A percentile compares a stretch with the other conserved stretches of the same genome.
Conservation (phyloP, 1,140 invertebrate genomes). For the Dendrolimus kikuchii region DNA sequence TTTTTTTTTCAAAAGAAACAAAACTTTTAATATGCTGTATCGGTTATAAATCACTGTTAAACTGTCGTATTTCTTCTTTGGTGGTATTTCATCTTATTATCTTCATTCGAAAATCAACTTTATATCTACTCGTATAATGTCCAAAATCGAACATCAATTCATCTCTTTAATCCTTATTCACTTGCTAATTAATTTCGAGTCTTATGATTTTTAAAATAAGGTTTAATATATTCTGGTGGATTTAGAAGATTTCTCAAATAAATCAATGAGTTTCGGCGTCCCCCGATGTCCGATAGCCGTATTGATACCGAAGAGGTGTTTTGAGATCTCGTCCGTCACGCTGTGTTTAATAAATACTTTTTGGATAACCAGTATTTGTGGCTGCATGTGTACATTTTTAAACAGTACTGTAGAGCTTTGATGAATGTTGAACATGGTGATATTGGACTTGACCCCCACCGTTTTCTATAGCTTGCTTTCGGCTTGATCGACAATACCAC, state of each 20-base stretch:
- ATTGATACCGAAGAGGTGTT: conserved; percentile 56
- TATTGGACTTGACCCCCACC: too few relatives aligned
- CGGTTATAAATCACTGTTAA: conserved; percentile 26
- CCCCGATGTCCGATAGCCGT: conserved; percentile 44
- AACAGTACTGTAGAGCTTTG: too few relatives aligned
- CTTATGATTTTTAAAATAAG: neutral
- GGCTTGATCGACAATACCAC: too few relatives aligned
- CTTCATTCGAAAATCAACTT: conserved; percentile 14
- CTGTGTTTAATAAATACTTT: conserved; percentile 9
- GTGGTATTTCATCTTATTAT: conserved; percentile 34
- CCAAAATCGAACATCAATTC: conserved; percentile 7
- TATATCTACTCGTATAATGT: conserved; percentile 1
- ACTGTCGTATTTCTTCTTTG: conserved; percentile 50
- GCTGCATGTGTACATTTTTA: too few relatives aligned
- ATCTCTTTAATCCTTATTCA: conserved; percentile 2
- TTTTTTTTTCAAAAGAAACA: conserved; percentile 52
- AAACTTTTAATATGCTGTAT: conserved; percentile 63
- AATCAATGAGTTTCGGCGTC: conserved; percentile 42
- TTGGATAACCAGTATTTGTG: too few relatives aligned
- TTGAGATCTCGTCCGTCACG: conserved; percentile 33
- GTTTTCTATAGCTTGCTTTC: too few relatives aligned
- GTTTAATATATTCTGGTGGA: conserved; percentile 7
- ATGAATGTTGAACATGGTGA: too few relatives aligned
- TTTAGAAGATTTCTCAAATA: conserved; percentile 41
- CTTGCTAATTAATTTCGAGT: conserved; percentile 4